phyloP scores from a whole-genome alignment of 2,888 invertebrate genomes.

The Cerceris rybyensis region DNA sequence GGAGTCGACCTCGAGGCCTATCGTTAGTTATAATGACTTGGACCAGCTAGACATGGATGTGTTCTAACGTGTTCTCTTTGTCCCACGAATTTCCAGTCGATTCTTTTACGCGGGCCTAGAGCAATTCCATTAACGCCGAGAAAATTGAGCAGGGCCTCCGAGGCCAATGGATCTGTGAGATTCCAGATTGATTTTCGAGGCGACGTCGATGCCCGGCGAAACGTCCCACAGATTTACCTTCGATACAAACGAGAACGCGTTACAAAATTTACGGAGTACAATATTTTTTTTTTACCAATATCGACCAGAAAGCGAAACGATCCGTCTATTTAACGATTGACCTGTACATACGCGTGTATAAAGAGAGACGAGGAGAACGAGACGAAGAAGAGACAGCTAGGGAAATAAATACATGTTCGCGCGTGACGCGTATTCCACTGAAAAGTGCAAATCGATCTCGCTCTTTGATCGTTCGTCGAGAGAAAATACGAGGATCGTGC shows the following conservation, averaged over 20 bases:
- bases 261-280: slow-evolving; percentile 58
- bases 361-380: too few relatives aligned
- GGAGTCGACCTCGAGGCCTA: slow-evolving; percentile 85
- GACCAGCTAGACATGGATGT: slow-evolving; percentile 93
- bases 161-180: too few relatives aligned
- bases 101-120: slow-evolving; percentile 39
- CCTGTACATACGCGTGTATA: too few relatives aligned
- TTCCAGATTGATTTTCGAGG: too few relatives aligned
- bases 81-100: slow-evolving; percentile 42
- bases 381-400: too few relatives aligned
- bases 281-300: slow-evolving; percentile 18
- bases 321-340: slow-evolving; percentile 23
- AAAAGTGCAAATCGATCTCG: background rate
- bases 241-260: slow-evolving; percentile 38
- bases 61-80: slow-evolving; percentile 84
- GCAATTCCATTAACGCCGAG: slow-evolving; percentile 15
- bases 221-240: too few relatives aligned
- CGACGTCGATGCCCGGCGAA: too few relatives aligned
- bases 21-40: slow-evolving; percentile 95
- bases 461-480: too few relatives aligned
- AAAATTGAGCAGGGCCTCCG: slow-evolving; percentile 5
- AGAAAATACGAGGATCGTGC: slow-evolving; percentile 27
- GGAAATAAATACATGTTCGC: background rate
- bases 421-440: background rate
- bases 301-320: slow-evolving; percentile 6